Base-by-base conservation (phyloP, 2,888 invertebrate genomes). In the Antheraea yamamai region DNA sequence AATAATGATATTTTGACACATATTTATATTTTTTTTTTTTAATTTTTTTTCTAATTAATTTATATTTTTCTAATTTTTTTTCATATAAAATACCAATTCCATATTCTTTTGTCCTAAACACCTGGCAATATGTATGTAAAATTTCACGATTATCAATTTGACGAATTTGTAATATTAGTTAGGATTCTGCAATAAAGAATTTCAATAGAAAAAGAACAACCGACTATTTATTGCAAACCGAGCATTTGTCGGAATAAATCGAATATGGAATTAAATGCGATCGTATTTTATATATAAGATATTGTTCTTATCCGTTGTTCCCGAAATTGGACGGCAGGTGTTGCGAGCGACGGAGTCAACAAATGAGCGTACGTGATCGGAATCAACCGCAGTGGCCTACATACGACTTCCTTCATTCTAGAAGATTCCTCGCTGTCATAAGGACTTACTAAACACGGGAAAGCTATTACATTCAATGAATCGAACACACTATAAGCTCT, bases 351-450 rank as follows among this genome's bases (percentile, higher is more conserved):
- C 39, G 39, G 39, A 35, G 61, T 39, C 70, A 70, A 70, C 70
- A 70, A 70, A 70, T 70, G 70, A n/a, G 70, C 70, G 70, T 70
- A 70, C 70, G 70, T 70, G 70, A 70, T 70, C 39, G 39, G 70
- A 70, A 70, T 70, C 23, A 70, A 39, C n/a, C 70, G 39, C 20
- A 10, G 39, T 39, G 70, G 70, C 70, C 70, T 70, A 39, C 39
- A 70, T 70, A 70, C 70, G 35, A 70, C 70, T 70, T 70, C 70
- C 70, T 39, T 39, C 20, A 8, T 4, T 70, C 39, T 70, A n/a
- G 39, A 70, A n/a, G 70, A 70, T 70, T 70, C 68, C 20, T 70
- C 39, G 39, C 68, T 6, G 35, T 39, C 68, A 70, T 39, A 70
- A 70, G 70, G 39, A 39, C 39, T 39, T 70, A 39, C 70, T 70